Conservation (phyloP, 2,888 invertebrate genomes). For the Drosophila histrio region DNA sequence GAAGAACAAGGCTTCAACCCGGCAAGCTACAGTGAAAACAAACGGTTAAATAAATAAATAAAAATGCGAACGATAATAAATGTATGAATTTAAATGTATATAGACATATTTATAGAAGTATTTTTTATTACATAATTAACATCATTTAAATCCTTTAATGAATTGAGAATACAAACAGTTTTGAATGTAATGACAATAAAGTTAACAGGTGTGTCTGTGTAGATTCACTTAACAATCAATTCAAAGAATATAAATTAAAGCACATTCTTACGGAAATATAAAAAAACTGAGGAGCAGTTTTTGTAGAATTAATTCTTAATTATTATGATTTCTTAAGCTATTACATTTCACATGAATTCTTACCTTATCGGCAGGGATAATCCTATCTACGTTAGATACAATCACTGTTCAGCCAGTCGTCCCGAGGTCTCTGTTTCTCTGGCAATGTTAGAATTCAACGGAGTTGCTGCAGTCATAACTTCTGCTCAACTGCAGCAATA, state of each 20-base stretch:
- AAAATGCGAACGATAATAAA: conserved; percentile 25
- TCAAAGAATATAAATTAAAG: neutral
- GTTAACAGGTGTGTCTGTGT: neutral
- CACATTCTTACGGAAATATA: neutral
- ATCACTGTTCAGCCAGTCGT: conserved; percentile 13
- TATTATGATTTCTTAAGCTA: no score
- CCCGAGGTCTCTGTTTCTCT: conserved; percentile 8
- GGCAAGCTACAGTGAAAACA: neutral
- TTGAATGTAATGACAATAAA: neutral
- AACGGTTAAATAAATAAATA: conserved; percentile 46
- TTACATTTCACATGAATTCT: neutral
- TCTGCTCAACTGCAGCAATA: conserved; percentile 27
- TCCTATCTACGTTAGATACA: conserved; percentile 19
- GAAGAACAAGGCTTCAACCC: neutral
- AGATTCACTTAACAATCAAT: neutral
- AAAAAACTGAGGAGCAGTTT: neutral
- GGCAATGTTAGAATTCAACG: conserved; percentile 1
- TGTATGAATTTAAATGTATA: conserved; percentile 1
- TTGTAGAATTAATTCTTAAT: neutral
- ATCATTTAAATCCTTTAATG: conserved; percentile 31
- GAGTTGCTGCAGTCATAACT: conserved; percentile 52
- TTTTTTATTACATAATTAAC: conserved; percentile 68
- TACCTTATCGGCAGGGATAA: neutral
- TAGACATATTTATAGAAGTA: conserved; percentile 2
- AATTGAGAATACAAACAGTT: neutral